Conservation (phyloP, 1,140 invertebrate genomes). For the Eriosoma lanigerum region DNA sequence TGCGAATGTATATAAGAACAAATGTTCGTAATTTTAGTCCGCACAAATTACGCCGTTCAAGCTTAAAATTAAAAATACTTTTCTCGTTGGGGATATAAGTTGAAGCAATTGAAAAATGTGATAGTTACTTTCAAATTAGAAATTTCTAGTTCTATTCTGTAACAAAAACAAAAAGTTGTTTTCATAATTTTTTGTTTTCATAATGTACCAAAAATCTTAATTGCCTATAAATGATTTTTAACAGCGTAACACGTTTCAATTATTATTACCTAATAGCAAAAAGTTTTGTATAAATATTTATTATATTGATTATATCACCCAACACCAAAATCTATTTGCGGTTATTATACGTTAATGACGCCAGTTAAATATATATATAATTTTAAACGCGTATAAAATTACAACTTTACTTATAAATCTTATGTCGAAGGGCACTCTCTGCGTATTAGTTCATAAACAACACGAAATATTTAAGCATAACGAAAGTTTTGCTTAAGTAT, state of each 20-base stretch:
- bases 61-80: too few relatives aligned
- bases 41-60: too few relatives aligned
- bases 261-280: background rate
- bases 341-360: background rate
- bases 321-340: background rate
- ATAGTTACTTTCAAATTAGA: too few relatives aligned
- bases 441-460: slow-evolving; percentile 42
- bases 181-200: too few relatives aligned
- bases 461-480: slow-evolving; percentile 21
- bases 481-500: slow-evolving; percentile 5
- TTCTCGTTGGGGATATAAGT: too few relatives aligned
- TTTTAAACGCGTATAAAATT: background rate
- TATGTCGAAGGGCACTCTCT: slow-evolving; percentile 16
- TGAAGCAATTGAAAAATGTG: too few relatives aligned
- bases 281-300: slow-evolving; percentile 15
- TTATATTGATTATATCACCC: background rate
- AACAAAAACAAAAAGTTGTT: too few relatives aligned
- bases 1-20: too few relatives aligned
- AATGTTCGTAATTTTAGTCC: too few relatives aligned
- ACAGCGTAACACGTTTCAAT: background rate
- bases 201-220: too few relatives aligned
- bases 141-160: too few relatives aligned
- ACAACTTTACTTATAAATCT: slow-evolving; percentile 39
- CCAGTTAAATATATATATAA: background rate
- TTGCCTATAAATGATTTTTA: too few relatives aligned